Percentiles rank a stretch among this genome's conserved stretches.
Evolutionary conservation across 37 sponge, comb jelly and placozoan genomes (phyloP).

Genomic region (Trichoplax adhaerens): DNA sequence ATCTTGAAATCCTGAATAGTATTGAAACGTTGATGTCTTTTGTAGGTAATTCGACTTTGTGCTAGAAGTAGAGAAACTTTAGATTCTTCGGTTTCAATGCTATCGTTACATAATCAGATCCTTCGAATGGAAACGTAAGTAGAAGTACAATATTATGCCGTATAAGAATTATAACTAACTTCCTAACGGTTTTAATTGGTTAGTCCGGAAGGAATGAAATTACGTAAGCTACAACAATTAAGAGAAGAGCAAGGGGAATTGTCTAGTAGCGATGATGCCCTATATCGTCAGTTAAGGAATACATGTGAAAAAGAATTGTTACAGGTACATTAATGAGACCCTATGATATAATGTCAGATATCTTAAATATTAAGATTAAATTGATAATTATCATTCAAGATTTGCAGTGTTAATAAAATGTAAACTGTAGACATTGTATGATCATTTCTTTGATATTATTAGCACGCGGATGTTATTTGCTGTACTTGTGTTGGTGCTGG

Average conservation of each 20-base stretch:
- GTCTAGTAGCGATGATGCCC: slow-evolving; percentile 80
- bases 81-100: slow-evolving; percentile 80
- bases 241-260: slow-evolving; percentile 86
- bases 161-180: not conserved
- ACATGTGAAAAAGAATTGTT: slow-evolving; percentile 74
- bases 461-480: slow-evolving; percentile 94
- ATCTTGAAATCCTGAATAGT: too few species aligned
- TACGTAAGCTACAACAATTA: slow-evolving; percentile 65
- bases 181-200: not conserved
- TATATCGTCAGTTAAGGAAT: slow-evolving; percentile 57
- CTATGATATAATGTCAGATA: too few species aligned
- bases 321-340: slow-evolving; percentile 17
- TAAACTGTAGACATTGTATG: too few species aligned
- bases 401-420: too few species aligned
- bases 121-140: too few species aligned
- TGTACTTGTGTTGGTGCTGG: slow-evolving; percentile 97
- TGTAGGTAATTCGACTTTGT: slow-evolving; percentile 81
- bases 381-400: too few species aligned
- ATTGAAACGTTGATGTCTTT: not conserved
- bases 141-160: not conserved
- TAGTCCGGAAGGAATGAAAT: not conserved
- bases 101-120: slow-evolving; percentile 91
- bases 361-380: too few species aligned
- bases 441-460: not conserved
- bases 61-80: slow-evolving; percentile 93